A percentile compares a stretch with the other conserved stretches of the same genome.
These are phyloP conservation scores for Actinernus sp. DNA, from an alignment of 92 coral and sea anemone genomes.

Conservation along the genomic window DNA sequence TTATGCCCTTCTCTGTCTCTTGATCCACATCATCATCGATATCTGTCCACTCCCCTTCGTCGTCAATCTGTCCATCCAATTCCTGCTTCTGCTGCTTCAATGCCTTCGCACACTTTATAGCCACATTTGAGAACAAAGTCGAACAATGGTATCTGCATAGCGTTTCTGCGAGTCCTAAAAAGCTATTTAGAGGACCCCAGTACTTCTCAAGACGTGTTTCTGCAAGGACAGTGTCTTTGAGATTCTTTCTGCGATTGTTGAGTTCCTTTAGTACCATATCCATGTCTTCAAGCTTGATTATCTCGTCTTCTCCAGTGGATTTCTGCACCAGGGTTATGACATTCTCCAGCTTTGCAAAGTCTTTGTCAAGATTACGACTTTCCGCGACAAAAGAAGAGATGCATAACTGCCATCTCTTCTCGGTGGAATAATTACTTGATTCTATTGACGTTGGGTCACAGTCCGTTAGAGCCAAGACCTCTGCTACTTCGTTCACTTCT, in stretches of 20 bases:
- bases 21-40: not conserved
- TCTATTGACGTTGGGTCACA: not conserved
- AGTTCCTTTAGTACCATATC: slow-evolving; percentile 7
- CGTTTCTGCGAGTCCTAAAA: slow-evolving; percentile 27
- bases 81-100: not conserved
- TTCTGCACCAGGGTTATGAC: slow-evolving; percentile 30
- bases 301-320: slow-evolving; percentile 1
- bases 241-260: slow-evolving; percentile 21
- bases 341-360: slow-evolving; percentile 17
- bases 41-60: slow-evolving; percentile 2
- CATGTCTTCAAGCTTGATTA: slow-evolving; percentile 7
- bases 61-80: not conserved
- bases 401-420: too few species aligned
- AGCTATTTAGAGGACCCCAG: slow-evolving; percentile 71
- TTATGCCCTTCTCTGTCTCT: not conserved
- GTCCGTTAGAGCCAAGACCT: not conserved
- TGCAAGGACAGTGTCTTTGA: slow-evolving; percentile 9
- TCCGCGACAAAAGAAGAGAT: not conserved
- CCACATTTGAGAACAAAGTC: slow-evolving; percentile 58
- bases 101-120: slow-evolving; percentile 22
- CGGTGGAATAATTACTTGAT: too few species aligned
- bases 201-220: slow-evolving; percentile 30
- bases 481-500: slow-evolving; percentile 3
- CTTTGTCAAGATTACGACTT: slow-evolving; percentile 3
- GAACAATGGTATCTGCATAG: slow-evolving; percentile 27